These are phyloP conservation scores for Lepus americanus DNA, from an alignment of 2,113 vertebrate species.

Conservation along the genomic window DNA sequence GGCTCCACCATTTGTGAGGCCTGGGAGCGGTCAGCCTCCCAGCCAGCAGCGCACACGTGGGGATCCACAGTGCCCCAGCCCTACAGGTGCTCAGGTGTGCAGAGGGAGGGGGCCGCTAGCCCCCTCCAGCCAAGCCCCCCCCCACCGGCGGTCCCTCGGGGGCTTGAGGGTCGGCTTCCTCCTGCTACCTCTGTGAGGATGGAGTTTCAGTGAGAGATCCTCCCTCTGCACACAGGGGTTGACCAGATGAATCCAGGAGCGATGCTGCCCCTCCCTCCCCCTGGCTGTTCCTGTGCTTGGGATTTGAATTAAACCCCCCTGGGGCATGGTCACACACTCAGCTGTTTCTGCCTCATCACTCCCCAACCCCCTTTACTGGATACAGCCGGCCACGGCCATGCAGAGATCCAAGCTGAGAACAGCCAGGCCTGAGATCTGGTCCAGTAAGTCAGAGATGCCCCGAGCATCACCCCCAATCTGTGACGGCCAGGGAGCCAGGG, in stretches of 20 bases:
- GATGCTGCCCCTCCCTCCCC: not conserved
- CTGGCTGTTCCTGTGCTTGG: too few relatives aligned
- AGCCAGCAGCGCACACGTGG: too few relatives aligned
- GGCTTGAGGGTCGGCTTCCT: not conserved
- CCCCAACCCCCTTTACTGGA: not conserved
- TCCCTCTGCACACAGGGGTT: not conserved
- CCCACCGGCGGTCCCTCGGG: too few relatives aligned
- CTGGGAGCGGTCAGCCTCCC: too few relatives aligned
- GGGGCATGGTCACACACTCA: not conserved
- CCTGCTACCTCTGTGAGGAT: not conserved
- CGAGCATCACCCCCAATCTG: not conserved
- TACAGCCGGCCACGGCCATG: not conserved
- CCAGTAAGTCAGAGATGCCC: not conserved
- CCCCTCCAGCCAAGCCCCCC: too few relatives aligned
- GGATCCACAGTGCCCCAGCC: too few relatives aligned
- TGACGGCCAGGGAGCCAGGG: not conserved
- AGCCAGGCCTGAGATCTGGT: slow-evolving; percentile 12
- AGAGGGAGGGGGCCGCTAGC: not conserved
- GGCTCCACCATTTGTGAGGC: not conserved
- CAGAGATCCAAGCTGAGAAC: not conserved
- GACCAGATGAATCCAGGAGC: not conserved
- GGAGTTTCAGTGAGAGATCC: not conserved
- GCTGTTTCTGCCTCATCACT: not conserved
- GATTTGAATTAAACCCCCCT: not conserved
- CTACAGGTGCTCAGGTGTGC: not conserved